Evolutionary conservation across 2,888 invertebrate species (phyloP).

Genomic region (Cephus sareptanus): DNA sequence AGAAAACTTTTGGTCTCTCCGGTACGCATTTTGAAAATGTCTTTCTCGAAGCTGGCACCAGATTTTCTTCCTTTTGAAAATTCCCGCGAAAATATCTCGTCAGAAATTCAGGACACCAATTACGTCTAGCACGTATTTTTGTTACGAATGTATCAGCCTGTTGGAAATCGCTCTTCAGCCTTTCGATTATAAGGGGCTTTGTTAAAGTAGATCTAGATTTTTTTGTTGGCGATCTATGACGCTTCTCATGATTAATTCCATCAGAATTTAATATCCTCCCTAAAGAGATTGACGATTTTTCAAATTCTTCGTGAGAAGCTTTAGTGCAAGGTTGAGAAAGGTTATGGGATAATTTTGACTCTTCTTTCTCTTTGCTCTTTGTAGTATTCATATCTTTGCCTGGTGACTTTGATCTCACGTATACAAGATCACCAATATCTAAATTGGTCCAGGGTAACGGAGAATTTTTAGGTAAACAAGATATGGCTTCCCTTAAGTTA

Average conservation of each 20-base stretch:
- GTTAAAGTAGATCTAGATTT: conserved; percentile 2
- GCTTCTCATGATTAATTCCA: neutral
- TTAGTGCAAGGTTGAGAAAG: neutral
- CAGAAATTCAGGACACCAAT: conserved; percentile 29
- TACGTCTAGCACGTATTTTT: conserved; percentile 12
- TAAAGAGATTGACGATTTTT: neutral
- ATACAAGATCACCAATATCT: neutral
- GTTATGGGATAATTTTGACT: neutral
- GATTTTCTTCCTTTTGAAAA: neutral
- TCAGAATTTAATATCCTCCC: neutral
- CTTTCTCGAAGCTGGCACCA: neutral
- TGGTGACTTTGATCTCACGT: neutral
- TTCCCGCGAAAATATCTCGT: conserved; percentile 13
- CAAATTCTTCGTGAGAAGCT: neutral
- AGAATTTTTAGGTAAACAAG: neutral
- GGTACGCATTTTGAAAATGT: neutral
- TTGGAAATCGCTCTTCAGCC: conserved; percentile 30
- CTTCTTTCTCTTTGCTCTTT: neutral
- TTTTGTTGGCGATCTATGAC: neutral
- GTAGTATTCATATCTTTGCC: neutral
- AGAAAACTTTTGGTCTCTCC: conserved; percentile 1
- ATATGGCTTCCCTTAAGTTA: neutral
- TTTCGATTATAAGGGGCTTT: conserved; percentile 32
- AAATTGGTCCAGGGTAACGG: neutral
- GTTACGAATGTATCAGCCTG: conserved; percentile 11